phyloP scores from a whole-genome alignment of 1,140 invertebrate genomes.

The Drosophila ercepeae region DNA sequence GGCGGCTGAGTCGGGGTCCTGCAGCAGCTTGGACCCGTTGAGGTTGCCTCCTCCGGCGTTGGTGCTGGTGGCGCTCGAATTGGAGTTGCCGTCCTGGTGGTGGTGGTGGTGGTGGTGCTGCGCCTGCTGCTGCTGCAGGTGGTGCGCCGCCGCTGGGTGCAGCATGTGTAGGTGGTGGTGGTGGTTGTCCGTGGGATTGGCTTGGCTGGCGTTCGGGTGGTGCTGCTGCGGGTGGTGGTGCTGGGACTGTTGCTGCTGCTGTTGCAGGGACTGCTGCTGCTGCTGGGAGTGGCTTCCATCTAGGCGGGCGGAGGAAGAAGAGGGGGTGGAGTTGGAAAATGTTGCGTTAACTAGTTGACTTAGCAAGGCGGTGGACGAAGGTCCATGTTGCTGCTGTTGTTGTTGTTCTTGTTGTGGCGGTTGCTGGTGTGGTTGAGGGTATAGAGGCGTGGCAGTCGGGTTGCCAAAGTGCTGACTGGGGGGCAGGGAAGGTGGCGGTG shows the following conservation, averaged over 20 bases:
- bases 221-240: conserved; percentile 49
- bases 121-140: conserved; percentile 19
- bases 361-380: conserved; percentile 79
- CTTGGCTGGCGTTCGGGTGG: conserved; percentile 34
- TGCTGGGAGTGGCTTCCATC: conserved; percentile 53
- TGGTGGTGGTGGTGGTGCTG: conserved; percentile 9
- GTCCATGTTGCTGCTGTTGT: conserved; percentile 71
- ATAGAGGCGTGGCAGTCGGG: conserved; percentile 75
- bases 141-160: conserved; percentile 17
- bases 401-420: conserved; percentile 84
- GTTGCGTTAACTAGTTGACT: conserved; percentile 84
- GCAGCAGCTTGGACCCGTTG: conserved; percentile 62
- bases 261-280: conserved; percentile 20
- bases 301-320: conserved; percentile 54
- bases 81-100: conserved; percentile 66
- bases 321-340: conserved; percentile 71
- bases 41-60: too few relatives aligned
- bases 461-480: neutral
- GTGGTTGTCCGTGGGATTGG: conserved; percentile 25
- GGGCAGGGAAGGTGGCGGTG: conserved; percentile 23
- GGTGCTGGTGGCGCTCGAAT: conserved; percentile 76
- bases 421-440: conserved; percentile 85
- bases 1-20: conserved; percentile 40
- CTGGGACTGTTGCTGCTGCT: conserved; percentile 35
- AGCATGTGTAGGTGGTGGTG: conserved; percentile 28